Conservation (phyloP, 2,113 vertebrate genomes). For the Oryzias curvinotus region DNA sequence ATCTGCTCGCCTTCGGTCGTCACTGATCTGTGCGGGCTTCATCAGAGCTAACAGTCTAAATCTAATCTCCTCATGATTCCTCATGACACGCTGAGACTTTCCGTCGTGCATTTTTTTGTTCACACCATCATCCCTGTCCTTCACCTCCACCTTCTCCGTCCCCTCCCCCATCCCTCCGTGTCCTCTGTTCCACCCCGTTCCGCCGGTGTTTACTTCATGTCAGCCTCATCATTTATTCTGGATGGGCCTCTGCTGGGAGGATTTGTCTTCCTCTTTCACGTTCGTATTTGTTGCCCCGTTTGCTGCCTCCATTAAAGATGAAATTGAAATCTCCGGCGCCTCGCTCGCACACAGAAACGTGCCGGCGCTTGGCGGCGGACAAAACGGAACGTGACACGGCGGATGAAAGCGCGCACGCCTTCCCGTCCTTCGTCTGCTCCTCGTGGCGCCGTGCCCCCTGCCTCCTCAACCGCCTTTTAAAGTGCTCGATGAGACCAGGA, state of each 20-base stretch:
- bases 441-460: slow-evolving; percentile 26
- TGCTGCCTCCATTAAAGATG: slow-evolving; percentile 72
- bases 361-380: slow-evolving; percentile 21
- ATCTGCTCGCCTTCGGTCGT: slow-evolving; percentile 25
- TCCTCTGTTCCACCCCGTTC: slow-evolving; percentile 31
- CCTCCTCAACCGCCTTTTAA: slow-evolving; percentile 37
- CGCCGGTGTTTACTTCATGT: slow-evolving; percentile 51
- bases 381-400: slow-evolving; percentile 31
- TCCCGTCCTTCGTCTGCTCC: slow-evolving; percentile 52
- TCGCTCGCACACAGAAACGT: neutral
- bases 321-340: slow-evolving; percentile 66
- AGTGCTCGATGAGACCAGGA: neutral
- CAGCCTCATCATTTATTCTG: slow-evolving; percentile 57
- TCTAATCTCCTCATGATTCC: slow-evolving; percentile 64
- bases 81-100: slow-evolving; percentile 40
- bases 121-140: slow-evolving; percentile 7
- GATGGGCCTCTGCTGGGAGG: slow-evolving; percentile 44
- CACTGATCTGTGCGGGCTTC: slow-evolving; percentile 57
- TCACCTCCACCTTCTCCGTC: neutral
- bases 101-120: slow-evolving; percentile 9
- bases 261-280: slow-evolving; percentile 51
- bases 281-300: slow-evolving; percentile 63
- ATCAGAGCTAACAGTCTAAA: slow-evolving; percentile 70
- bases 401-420: slow-evolving; percentile 65
- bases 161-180: slow-evolving; percentile 1